Percentiles rank a stretch among this genome's conserved stretches.
These are phyloP conservation scores for Harpalus rubripes DNA, from an alignment of 2,888 invertebrate genomes.

Conservation along the genomic window DNA sequence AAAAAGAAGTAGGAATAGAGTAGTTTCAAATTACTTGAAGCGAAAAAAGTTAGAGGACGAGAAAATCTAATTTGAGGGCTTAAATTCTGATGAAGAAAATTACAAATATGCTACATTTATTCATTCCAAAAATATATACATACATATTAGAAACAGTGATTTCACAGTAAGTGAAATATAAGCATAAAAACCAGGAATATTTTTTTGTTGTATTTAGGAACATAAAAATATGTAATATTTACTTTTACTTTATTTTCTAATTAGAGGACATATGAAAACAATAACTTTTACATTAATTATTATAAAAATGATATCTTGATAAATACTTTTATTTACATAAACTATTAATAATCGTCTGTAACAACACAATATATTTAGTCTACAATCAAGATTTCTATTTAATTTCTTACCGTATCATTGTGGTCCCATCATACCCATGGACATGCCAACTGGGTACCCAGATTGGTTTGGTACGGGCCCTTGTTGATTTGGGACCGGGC, in stretches of 20 bases:
- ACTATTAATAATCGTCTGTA: slow-evolving; percentile 49
- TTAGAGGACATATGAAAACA: slow-evolving; percentile 46
- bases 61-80: no score
- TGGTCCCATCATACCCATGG: slow-evolving; percentile 77
- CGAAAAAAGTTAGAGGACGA: no score
- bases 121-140: no score
- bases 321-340: slow-evolving; percentile 22
- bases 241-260: slow-evolving; percentile 15
- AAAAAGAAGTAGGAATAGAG: no score
- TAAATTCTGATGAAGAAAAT: no score
- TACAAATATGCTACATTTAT: no score
- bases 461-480: slow-evolving; percentile 71
- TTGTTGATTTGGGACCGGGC: slow-evolving; percentile 69
- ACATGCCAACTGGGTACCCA: slow-evolving; percentile 76
- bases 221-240: slow-evolving; percentile 14
- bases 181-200: no score
- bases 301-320: slow-evolving; percentile 26
- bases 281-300: slow-evolving; percentile 9
- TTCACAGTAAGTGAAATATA: no score
- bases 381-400: neutral
- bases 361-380: slow-evolving; percentile 11
- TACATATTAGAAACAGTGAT: no score
- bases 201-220: no score
- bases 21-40: no score
- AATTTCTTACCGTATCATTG: slow-evolving; percentile 68